Conservation (phyloP, 53 echinoderm and acorn worm species). For the Mesocentrotus franciscanus region DNA sequence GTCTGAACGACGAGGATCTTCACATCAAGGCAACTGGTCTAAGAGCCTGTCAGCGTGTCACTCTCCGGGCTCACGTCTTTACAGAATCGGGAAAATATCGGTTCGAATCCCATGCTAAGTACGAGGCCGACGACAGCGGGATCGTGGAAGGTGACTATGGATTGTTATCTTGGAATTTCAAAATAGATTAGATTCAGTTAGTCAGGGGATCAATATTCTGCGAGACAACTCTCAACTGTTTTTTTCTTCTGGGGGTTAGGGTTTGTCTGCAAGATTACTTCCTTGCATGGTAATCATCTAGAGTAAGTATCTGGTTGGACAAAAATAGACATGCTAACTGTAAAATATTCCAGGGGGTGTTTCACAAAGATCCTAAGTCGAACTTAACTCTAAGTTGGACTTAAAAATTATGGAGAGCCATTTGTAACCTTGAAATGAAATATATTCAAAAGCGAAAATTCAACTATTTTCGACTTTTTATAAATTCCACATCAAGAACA, state of each 20-base stretch:
- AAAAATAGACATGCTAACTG: too few relatives aligned
- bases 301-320: too few relatives aligned
- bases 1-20: conserved; percentile 55
- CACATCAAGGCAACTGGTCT: conserved; percentile 44
- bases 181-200: not conserved
- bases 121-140: conserved; percentile 2
- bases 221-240: not conserved
- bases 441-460: too few relatives aligned
- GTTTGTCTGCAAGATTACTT: not conserved
- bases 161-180: not conserved
- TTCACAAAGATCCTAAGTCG: too few relatives aligned
- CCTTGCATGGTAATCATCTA: not conserved
- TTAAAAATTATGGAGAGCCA: too few relatives aligned
- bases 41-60: conserved; percentile 7
- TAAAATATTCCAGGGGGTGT: too few relatives aligned
- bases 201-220: not conserved
- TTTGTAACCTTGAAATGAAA: too few relatives aligned
- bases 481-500: too few relatives aligned
- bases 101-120: conserved; percentile 35
- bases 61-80: conserved; percentile 29
- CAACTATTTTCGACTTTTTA: too few relatives aligned
- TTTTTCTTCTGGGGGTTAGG: too few relatives aligned
- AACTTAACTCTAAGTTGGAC: too few relatives aligned
- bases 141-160: conserved; percentile 5
- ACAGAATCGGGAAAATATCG: conserved; percentile 39